A percentile compares a stretch with the other conserved stretches of the same genome.
These are phyloP conservation scores for Propithecus coquereli DNA, from an alignment of 2,113 vertebrate genomes.

Conservation along the genomic window DNA sequence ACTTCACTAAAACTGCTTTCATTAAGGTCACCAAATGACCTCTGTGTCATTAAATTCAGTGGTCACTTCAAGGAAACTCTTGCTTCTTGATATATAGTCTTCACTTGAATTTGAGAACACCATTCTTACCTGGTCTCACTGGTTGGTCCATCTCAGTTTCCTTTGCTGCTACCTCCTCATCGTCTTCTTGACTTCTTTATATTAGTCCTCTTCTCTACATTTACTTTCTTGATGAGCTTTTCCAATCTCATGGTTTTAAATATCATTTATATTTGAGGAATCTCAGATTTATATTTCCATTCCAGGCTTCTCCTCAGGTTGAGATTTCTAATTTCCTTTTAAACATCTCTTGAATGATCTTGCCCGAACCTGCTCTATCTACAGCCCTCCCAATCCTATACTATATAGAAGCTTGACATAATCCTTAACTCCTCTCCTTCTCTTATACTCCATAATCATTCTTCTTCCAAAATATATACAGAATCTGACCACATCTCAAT, in stretches of 20 bases:
- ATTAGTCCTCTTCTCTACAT: neutral
- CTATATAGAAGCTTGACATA: neutral
- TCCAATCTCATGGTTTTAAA: neutral
- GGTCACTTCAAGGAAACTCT: neutral
- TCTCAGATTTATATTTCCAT: neutral
- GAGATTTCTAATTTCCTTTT: neutral
- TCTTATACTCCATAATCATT: neutral
- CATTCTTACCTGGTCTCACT: neutral
- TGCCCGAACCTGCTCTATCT: neutral
- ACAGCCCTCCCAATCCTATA: neutral
- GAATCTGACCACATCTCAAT: neutral
- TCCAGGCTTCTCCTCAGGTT: neutral
- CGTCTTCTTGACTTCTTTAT: neutral
- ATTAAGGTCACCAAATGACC: neutral
- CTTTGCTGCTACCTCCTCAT: neutral
- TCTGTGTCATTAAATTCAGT: neutral
- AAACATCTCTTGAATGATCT: neutral
- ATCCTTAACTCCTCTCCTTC: neutral
- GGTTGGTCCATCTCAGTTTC: neutral
- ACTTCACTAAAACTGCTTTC: neutral
- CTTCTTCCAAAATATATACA: neutral
- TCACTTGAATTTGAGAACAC: neutral
- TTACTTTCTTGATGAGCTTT: neutral
- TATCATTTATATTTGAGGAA: neutral
- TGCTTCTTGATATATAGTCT: neutral